phyloP scores from a whole-genome alignment of 2,797 vertebrate species.

The Clarias pachynema region DNA sequence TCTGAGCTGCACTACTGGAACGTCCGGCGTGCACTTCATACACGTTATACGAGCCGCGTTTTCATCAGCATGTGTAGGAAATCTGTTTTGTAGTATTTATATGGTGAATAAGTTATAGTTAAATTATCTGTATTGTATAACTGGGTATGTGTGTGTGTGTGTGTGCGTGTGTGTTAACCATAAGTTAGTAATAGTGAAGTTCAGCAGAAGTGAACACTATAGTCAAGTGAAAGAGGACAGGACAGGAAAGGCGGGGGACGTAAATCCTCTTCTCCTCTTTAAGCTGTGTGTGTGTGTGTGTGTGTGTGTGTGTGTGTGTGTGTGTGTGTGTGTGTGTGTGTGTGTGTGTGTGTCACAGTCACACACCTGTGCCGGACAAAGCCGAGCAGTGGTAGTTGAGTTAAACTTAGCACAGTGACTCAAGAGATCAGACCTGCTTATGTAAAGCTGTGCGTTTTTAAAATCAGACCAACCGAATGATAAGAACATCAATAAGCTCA shows the following conservation, averaged over 20 bases:
- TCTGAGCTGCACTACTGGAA: not conserved
- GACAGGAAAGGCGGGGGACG: not conserved
- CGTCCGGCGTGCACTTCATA: no score
- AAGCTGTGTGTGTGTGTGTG: slow-evolving; percentile 22
- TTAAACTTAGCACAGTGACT: slow-evolving; percentile 24
- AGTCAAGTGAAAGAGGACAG: not conserved
- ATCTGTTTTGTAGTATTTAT: no score
- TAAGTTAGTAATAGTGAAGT: not conserved
- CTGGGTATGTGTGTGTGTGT: no score
- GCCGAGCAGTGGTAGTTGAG: not conserved
- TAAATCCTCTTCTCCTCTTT: not conserved
- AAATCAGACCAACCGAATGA: not conserved
- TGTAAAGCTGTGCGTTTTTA: not conserved
- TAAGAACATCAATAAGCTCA: not conserved
- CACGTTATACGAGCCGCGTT: no score
- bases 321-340: not conserved
- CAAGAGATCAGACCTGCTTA: slow-evolving; percentile 10
- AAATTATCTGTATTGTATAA: no score
- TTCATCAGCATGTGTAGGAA: no score
- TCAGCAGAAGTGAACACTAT: not conserved
- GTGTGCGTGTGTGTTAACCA: not conserved
- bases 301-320: slow-evolving; percentile 17
- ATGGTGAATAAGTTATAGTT: no score
- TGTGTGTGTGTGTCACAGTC: not conserved
- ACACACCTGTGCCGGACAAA: slow-evolving; percentile 8